Evolutionary conservation across 2,797 vertebrate species (phyloP).

Genomic region (Megalops cyprinoides): DNA sequence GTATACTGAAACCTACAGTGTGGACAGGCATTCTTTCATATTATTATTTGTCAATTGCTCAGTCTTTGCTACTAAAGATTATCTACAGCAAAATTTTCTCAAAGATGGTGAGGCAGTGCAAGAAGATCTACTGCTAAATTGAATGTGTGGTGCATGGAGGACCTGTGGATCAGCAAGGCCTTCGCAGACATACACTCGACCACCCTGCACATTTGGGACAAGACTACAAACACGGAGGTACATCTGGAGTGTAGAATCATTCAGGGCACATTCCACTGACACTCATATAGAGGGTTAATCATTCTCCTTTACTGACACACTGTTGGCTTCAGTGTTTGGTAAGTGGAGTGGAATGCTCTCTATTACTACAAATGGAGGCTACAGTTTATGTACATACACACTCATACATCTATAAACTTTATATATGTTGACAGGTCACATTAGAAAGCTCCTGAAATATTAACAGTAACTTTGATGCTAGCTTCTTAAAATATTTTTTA

Average conservation of each 20-base stretch:
- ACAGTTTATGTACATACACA: too few species aligned
- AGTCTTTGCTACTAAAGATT: too few species aligned
- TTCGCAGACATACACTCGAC: conserved; percentile 55
- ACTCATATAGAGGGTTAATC: conserved; percentile 35
- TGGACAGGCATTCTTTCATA: too few species aligned
- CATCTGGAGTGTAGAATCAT: conserved; percentile 2
- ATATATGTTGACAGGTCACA: too few species aligned
- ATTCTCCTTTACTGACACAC: conserved; percentile 29
- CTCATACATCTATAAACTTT: too few species aligned
- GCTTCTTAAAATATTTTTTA: too few species aligned
- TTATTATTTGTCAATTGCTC: too few species aligned
- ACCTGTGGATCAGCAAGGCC: conserved; percentile 54
- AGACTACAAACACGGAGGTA: conserved; percentile 4
- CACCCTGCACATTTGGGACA: conserved; percentile 43
- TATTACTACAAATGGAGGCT: background rate
- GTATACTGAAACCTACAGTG: too few species aligned
- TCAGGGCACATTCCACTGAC: conserved; percentile 17
- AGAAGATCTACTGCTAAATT: conserved; percentile 48
- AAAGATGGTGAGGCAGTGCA: conserved; percentile 53
- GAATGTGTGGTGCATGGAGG: conserved; percentile 49
- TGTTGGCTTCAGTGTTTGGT: background rate
- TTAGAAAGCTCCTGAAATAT: too few species aligned
- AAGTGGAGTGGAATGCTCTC: background rate
- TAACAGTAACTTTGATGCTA: too few species aligned
- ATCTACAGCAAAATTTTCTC: conserved; percentile 39